Percentiles rank a stretch among this genome's conserved stretches.
These are phyloP conservation scores for Unio delphinus DNA, from an alignment of 2,888 invertebrate species.

Conservation along the genomic window DNA sequence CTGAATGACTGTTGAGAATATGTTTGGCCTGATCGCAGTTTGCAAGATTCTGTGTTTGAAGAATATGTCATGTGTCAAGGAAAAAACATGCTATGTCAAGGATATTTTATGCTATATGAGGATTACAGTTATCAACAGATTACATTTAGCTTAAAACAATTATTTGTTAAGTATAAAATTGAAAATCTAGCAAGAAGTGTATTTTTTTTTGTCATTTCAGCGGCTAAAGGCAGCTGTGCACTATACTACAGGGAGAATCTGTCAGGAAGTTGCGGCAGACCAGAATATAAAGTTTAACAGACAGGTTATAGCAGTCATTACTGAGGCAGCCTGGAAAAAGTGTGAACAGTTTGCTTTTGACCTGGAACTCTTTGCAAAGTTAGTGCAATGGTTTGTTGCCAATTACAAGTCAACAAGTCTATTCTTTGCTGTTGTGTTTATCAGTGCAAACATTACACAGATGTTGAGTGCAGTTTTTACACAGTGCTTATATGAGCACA, in stretches of 20 bases:
- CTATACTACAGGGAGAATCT: conserved; percentile 75
- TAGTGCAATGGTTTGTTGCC: conserved; percentile 38
- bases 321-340: conserved; percentile 78
- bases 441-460: not conserved
- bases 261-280: conserved; percentile 72
- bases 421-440: not conserved
- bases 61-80: no score
- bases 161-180: no score
- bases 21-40: no score
- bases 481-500: not conserved
- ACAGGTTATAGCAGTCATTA: conserved; percentile 76
- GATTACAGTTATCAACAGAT: no score
- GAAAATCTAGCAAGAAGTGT: not conserved
- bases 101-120: no score
- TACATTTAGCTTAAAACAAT: no score
- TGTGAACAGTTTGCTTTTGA: conserved; percentile 75
- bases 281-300: conserved; percentile 71
- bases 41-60: no score
- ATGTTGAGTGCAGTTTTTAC: not conserved
- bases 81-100: no score
- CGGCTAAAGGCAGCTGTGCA: conserved; percentile 76
- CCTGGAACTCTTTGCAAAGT: conserved; percentile 81
- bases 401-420: no score
- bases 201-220: conserved; percentile 70
- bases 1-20: no score